Evolutionary conservation across 1,140 invertebrate species (phyloP), one percentile per base, ranked within the genome.

Genomic region (Drosophila tropicalis): DNA sequence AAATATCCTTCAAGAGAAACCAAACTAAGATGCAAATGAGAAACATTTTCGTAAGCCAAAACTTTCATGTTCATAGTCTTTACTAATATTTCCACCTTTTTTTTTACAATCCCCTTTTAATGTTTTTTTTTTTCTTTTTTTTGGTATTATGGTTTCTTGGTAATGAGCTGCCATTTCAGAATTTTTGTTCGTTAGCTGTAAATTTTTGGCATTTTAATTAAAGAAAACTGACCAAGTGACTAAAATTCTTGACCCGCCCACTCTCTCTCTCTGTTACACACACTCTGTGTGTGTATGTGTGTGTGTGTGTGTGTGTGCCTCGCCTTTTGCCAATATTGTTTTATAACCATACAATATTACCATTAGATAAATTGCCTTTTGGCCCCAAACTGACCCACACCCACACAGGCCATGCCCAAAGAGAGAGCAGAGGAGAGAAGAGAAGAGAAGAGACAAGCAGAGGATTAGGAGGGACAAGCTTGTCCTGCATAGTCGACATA

Each of bases 261-360:
- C 44, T 22, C 9, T 3, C 15, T 5, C 41, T 47, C 41, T 17
- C 4, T 6, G 4, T 44, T 2, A 17, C 2, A 2, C 9, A 9
- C 44, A 17, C 15, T 47, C 44, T 67, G 67, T 41, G 29, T 67
- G 57, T 57, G 34, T 66, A 67, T 41, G 29, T 67, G 56, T 57
- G 40, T 67, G 67, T 41, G 29, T 67, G 57, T 57, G 34, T 66
- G 69, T 41, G 29, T 67, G 56, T 57, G 74, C 72, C 76, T 79
- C 79, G 83, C 83, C 82, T 87, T 86, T 87, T 68, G 72, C 83
- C 83, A 87, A 87, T 87, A 87, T 87, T 87, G 84, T 87, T 87
- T 87, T 87, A 87, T 87, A 71, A 79, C 83, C 83, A 83, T 89
- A 87, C 83, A 87, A 87, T 87, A 87, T 87, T 87, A 87, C 83